Base-by-base conservation (phyloP, 2,113 vertebrate genomes). In the Mesitornis unicolor region DNA sequence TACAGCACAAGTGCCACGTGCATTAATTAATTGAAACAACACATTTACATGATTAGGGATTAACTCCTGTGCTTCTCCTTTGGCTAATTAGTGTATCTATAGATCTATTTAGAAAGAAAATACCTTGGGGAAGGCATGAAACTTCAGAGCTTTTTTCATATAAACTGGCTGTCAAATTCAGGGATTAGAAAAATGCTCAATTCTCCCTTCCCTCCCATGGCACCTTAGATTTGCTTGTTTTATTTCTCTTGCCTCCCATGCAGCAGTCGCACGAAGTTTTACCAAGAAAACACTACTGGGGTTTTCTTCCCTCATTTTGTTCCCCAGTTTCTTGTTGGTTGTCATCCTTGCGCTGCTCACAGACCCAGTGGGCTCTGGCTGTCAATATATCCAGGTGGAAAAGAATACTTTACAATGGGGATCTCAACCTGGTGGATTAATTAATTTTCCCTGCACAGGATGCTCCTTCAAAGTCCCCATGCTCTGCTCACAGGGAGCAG, bases 11-110 rank as follows among this genome's bases (percentile, higher is more conserved):
- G 94, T 80, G 78, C 89, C 95, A 96, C 54, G 48, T 94, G 93
- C 91, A 85, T 96, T 93, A 93, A 95, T 97, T 97, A 96, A 95
- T 89, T 87, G 93, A 93, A 95, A 96, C 87, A 96, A 95, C 89
- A 91, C 87, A 87, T 91, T 93, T 90, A 95, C 89, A 95, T 96
- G 89, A 96, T 96, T 95, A 96, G 74, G 77, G 87, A 89, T 96
- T 96, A 96, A 94, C 89, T 96, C 84, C 87, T 80, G 77, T 61
- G 82, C 78, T 80, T 91, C 91, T 95, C 81, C 78, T 87, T 89
- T 65, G 78, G 90, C 90, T 96, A 96, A 96, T 97, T 96, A 96
- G 70, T 67, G 87, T 79, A 96, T 96, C 95, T 96, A 96, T 95
- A 94, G 81, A 96, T 95, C 96, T 87, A 73, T 93, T 95, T 87